Conservation (phyloP, 2,888 invertebrate genomes). For the Dryococelus australis region DNA sequence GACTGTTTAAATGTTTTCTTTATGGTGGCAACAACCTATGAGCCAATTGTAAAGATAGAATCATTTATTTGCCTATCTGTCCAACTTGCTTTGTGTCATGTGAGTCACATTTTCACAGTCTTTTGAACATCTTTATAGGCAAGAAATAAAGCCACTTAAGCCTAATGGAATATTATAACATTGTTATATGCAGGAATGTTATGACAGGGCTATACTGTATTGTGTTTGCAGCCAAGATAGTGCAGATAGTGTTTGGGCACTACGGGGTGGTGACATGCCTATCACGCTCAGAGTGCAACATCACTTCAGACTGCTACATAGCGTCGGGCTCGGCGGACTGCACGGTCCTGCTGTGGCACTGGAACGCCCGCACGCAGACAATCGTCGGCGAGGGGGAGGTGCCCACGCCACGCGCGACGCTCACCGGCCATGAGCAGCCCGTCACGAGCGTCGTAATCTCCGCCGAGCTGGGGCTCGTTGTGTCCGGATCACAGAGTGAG, state of each 20-base stretch:
- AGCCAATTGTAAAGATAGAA: no score
- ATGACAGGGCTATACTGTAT: no score
- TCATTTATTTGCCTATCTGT: no score
- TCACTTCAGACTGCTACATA: constrained; percentile 98
- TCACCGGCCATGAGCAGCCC: constrained; percentile 97
- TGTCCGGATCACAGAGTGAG: constrained; percentile 85
- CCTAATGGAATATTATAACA: no score
- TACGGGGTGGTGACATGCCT: constrained; percentile 98
- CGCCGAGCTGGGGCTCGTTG: constrained; percentile 96
- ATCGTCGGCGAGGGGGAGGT: constrained; percentile 96
- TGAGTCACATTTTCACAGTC: no score
- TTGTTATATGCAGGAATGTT: no score
- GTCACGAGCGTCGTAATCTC: constrained; percentile 96
- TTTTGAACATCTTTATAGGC: no score
- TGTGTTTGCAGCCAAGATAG: constrained; percentile 82
- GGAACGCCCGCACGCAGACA: constrained; percentile 96
- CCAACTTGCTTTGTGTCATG: no score
- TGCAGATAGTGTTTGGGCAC: constrained; percentile 98
- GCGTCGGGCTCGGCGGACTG: constrained; percentile 98
- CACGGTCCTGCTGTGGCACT: constrained; percentile 98
- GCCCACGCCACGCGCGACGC: constrained; percentile 95
- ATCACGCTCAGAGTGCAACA: constrained; percentile 96
- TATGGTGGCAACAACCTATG: no score
- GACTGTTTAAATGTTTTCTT: no score
- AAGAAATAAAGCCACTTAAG: no score